These are phyloP conservation scores for Boloria selene DNA, from an alignment of 2,888 invertebrate genomes.

Conservation along the genomic window DNA sequence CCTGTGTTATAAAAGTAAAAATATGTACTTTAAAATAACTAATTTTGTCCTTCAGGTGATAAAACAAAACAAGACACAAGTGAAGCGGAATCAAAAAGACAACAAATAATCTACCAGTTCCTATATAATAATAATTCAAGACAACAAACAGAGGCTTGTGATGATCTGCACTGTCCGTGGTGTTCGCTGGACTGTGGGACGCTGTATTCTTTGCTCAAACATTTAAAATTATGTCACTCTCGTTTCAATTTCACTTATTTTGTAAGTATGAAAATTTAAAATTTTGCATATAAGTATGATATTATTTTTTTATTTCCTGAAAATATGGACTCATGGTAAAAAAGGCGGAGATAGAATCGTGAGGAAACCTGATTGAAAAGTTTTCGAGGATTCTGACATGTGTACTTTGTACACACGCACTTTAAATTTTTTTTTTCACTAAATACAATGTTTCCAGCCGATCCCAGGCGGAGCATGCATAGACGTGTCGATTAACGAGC, in stretches of 20 bases:
- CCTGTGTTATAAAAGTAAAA: too few relatives aligned
- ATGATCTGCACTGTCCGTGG: constrained; percentile 97
- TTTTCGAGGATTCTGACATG: too few relatives aligned
- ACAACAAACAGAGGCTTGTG: constrained; percentile 97
- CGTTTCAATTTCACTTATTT: constrained; percentile 96
- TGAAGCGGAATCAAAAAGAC: constrained; percentile 69
- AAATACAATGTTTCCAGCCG: constrained; percentile 71
- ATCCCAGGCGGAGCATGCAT: constrained; percentile 91
- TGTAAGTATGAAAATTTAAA: constrained; percentile 77
- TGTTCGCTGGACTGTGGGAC: constrained; percentile 94
- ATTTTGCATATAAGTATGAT: too few relatives aligned
- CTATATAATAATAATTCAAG: constrained; percentile 96
- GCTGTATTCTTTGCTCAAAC: constrained; percentile 94
- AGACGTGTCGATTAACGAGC: constrained; percentile 97
- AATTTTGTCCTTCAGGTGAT: constrained; percentile 50
- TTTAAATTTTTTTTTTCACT: too few relatives aligned
- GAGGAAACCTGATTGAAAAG: too few relatives aligned
- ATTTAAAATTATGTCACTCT: constrained; percentile 95
- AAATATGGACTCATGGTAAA: too few relatives aligned
- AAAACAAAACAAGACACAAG: constrained; percentile 56
- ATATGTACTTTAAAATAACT: background rate
- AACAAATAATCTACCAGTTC: constrained; percentile 97
- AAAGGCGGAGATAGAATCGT: background rate
- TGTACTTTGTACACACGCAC: too few relatives aligned
- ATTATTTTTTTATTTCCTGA: too few relatives aligned